A percentile compares a stretch with the other conserved stretches of the same genome.
Conservation (phyloP, 2,113 vertebrate species). For the Emydura subglobosa region DNA sequence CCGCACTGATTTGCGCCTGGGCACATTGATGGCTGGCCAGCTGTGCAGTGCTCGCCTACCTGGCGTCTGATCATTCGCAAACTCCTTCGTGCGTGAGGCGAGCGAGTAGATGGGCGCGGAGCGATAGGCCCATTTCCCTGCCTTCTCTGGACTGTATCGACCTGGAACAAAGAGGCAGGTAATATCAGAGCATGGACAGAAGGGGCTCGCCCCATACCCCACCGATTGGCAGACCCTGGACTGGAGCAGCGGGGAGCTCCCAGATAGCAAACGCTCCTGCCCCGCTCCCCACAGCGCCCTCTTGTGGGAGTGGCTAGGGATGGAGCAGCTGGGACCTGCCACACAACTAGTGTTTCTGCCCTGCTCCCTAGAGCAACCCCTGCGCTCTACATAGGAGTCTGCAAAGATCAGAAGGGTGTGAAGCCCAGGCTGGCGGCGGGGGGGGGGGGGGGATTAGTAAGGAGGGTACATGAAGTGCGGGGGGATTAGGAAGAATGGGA, state of each 20-base stretch:
- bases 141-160: slow-evolving; percentile 82
- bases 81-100: slow-evolving; percentile 74
- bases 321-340: neutral
- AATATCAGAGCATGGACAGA: neutral
- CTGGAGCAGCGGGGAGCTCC: slow-evolving; percentile 34
- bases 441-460: neutral
- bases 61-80: slow-evolving; percentile 73
- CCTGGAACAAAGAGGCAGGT: slow-evolving; percentile 64
- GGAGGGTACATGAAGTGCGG: neutral
- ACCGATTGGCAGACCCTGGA: neutral
- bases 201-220: slow-evolving; percentile 74
- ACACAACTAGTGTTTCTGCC: too few relatives aligned
- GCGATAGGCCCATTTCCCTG: slow-evolving; percentile 69
- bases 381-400: too few relatives aligned
- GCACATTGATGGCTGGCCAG: too few relatives aligned
- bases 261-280: slow-evolving; percentile 80
- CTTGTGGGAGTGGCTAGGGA: slow-evolving; percentile 12
- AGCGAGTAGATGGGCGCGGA: slow-evolving; percentile 83
- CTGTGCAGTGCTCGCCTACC: slow-evolving; percentile 70
- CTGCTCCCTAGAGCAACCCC: slow-evolving; percentile 25
- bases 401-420: neutral
- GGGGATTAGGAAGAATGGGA: neutral
- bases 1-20: neutral
- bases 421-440: neutral
- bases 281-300: slow-evolving; percentile 70